Evolutionary conservation across 2,888 invertebrate genomes (phyloP).

Genomic region (Ectemnius lituratus): DNA sequence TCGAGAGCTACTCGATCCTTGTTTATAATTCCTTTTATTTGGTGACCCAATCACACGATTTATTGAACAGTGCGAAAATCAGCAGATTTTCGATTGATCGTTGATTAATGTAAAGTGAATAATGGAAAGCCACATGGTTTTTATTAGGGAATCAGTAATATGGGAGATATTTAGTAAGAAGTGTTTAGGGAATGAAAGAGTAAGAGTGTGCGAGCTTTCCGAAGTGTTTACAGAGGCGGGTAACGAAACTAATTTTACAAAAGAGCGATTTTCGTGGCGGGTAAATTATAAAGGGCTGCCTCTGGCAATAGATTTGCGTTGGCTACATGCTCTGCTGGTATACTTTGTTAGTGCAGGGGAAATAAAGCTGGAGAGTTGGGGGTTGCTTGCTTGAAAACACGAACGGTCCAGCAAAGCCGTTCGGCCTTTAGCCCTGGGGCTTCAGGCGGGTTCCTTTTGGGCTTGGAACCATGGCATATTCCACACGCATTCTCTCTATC

Average conservation of each 20-base stretch:
- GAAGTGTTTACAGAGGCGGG: slow-evolving; percentile 16
- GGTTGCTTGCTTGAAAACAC: slow-evolving; percentile 10
- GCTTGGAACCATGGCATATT: slow-evolving; percentile 11
- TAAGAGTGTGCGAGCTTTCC: neutral
- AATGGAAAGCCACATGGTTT: no score
- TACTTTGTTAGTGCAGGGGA: no score
- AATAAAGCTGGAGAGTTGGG: no score
- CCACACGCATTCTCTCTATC: neutral
- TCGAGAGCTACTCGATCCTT: no score
- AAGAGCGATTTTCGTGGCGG: slow-evolving; percentile 62
- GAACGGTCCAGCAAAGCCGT: slow-evolving; percentile 42
- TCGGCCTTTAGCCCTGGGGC: slow-evolving; percentile 54
- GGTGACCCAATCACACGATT: no score
- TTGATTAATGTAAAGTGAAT: no score
- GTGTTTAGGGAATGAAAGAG: no score
- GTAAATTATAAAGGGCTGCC: slow-evolving; percentile 63
- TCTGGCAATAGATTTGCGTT: slow-evolving; percentile 12
- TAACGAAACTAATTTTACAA: slow-evolving; percentile 70
- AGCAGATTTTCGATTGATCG: no score
- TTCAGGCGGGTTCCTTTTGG: slow-evolving; percentile 42
- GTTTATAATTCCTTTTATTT: no score
- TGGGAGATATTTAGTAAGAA: neutral
- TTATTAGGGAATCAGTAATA: neutral
- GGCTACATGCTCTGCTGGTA: neutral
- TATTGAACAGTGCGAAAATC: no score